Base-by-base conservation (phyloP, 2,888 invertebrate species). In the Scaptomyza reducta region DNA sequence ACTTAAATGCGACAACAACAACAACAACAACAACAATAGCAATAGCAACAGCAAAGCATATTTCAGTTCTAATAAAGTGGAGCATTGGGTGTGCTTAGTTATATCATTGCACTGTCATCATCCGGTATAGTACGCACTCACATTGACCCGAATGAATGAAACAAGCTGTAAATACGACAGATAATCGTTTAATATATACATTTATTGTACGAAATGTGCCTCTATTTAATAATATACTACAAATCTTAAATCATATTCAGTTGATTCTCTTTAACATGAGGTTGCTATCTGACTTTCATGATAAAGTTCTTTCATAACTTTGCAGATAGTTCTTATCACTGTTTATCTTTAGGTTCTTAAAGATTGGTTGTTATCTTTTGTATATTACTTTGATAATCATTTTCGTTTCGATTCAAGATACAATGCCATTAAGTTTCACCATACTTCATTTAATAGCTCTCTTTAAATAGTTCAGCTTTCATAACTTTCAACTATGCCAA, bases 51-150 rank as follows among this genome's bases (percentile, higher is more conserved):
- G 3, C 22, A 47, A 9, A 69, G 61, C 71, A 77, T 76, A 71
- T 86, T 85, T 76, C 68, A 76, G 70, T 55, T 79, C 65, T 78
- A 87, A 84, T 80, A 85, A 87, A 83, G 84, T 87, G 70, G 61
- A 38, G 67, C 55, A 27, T 56, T 40, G 77, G 74, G 78, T 74
- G 62, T 70, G 70, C 77, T 77, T 70, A 70, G 50, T 35, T 53
- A 70, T 70, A 74, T 63, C 64, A 71, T 57, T 66, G 50, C 51
- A 35, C 67, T 57, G 51, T 46, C 66, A 69, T 69, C 55, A 63
- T 59, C 44, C 55, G 49, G 25, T 31, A 46, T 18, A 18, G 11
- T 31, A 6, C 38, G 11, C 49, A 10, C 47, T 66, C 35, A 29
- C 55, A 45, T 56, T 35, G 69, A 68, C 38, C 61, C 31, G 38